phyloP scores from a whole-genome alignment of 1,140 invertebrate genomes.

The Lasioglossum albipes region DNA sequence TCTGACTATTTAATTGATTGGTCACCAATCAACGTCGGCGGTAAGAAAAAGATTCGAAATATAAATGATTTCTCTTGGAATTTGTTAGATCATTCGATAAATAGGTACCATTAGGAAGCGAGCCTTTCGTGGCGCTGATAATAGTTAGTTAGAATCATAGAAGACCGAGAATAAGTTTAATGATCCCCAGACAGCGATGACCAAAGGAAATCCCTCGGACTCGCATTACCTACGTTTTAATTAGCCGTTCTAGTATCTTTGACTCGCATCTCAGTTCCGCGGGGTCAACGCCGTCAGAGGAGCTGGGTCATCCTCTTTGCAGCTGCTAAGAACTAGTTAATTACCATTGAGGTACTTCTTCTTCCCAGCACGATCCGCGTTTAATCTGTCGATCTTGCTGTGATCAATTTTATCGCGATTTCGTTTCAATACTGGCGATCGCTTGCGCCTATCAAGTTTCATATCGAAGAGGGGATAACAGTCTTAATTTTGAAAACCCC shows the following conservation, averaged over 20 bases:
- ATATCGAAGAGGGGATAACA: no score
- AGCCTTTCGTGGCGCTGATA: not conserved
- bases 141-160: not conserved
- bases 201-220: conserved; percentile 33
- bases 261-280: conserved; percentile 32
- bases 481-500: no score
- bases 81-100: no score
- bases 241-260: conserved; percentile 49
- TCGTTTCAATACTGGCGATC: conserved; percentile 45
- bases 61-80: no score
- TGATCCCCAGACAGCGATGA: not conserved
- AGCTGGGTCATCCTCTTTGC: conserved; percentile 19
- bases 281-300: conserved; percentile 25
- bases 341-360: conserved; percentile 43
- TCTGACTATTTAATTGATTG: no score
- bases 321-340: conserved; percentile 33
- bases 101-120: not conserved
- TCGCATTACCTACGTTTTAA: conserved; percentile 53
- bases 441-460: conserved; percentile 49
- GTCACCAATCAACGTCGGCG: not conserved
- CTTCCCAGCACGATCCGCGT: conserved; percentile 12
- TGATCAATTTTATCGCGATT: conserved; percentile 58
- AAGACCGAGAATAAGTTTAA: conserved; percentile 11
- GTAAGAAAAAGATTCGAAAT: not conserved
- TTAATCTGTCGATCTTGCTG: conserved; percentile 27